Base-by-base conservation (phyloP, 2,888 invertebrate genomes). In the Muschampia plurimacula region DNA sequence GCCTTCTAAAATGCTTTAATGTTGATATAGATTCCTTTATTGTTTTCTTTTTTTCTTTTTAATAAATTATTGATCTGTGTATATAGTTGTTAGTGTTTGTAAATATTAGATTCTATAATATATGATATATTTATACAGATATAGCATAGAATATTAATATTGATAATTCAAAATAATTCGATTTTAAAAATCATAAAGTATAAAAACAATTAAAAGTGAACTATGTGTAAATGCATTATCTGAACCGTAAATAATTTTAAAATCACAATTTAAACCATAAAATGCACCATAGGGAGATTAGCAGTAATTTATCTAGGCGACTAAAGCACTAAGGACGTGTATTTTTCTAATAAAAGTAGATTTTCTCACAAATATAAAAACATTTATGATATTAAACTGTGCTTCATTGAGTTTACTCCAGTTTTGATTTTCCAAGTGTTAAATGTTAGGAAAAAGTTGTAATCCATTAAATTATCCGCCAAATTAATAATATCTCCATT, bases 1-100 rank as follows among this genome's bases (percentile, higher is more conserved):
- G 94, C 93, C 93, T 93, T 93, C 88, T 86, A 84, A 87, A 89
- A 92, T 91, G 94, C 93, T 93, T 93, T 93, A 93, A 93, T 79
- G 89, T 87, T 80, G 84, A 86, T 82, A 88, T 89, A 89, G 86
- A 85, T 87, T 81, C 87, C 86, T 86, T 85, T 83, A 46, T 63
- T 39, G 44, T 63, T 44, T 64, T 84, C 83, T 84, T 86, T 84
- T 83, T 83, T 84, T 86, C 84, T 83, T 83, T 78, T 80, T 77
- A 72, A 79, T 73, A 87, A 88, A 87, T 88, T 87, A 89, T 90
- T 86, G 88, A 89, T 93, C 89, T 92, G 89, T 93, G 91, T 92
- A 93, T 91, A 93, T 93, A 93, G 87, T 83, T 88, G 89, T 89
- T 91, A 91, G 89, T 79, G 81, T 80, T 84, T 93, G 93, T 93